These are phyloP conservation scores for Xyrichtys novacula DNA, from an alignment of 2,797 vertebrate species.

Conservation along the genomic window DNA sequence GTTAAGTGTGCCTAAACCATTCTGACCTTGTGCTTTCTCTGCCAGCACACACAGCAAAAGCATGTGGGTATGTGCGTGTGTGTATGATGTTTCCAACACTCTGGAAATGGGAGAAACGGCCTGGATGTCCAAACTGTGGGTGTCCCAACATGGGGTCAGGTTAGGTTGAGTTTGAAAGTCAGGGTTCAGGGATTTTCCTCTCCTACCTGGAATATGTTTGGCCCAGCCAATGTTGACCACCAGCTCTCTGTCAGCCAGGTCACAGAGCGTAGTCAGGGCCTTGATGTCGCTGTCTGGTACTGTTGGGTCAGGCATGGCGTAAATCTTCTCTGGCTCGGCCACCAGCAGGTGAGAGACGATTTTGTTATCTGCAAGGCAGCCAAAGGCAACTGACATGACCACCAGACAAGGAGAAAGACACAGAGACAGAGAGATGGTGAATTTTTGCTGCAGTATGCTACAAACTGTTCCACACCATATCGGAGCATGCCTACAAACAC, in stretches of 20 bases:
- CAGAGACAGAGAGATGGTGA: slow-evolving; percentile 83
- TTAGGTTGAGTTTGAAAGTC: slow-evolving; percentile 27
- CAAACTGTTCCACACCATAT: slow-evolving; percentile 68
- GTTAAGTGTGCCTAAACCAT: slow-evolving; percentile 83
- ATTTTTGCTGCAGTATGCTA: slow-evolving; percentile 60
- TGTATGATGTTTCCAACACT: slow-evolving; percentile 9
- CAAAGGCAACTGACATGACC: slow-evolving; percentile 90
- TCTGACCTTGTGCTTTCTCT: slow-evolving; percentile 81
- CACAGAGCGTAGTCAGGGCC: slow-evolving; percentile 97
- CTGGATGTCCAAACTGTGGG: slow-evolving; percentile 9
- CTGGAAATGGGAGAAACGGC: not conserved
- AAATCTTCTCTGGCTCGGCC: slow-evolving; percentile 99
- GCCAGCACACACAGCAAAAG: slow-evolving; percentile 40
- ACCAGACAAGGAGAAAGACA: slow-evolving; percentile 87
- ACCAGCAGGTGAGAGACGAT: slow-evolving; percentile 99
- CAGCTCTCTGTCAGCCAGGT: slow-evolving; percentile 96
- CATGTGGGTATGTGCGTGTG: not conserved
- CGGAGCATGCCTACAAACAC: slow-evolving; percentile 36
- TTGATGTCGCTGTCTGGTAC: slow-evolving; percentile 99
- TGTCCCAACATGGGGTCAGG: slow-evolving; percentile 15
- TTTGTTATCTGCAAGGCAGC: slow-evolving; percentile 99
- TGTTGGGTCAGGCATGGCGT: slow-evolving; percentile 98
- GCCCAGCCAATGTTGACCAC: slow-evolving; percentile 99
- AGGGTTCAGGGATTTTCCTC: slow-evolving; percentile 13
- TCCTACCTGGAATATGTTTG: slow-evolving; percentile 98